phyloP scores from a whole-genome alignment of 2,888 invertebrate species.

The Pseudanteris insignis region DNA sequence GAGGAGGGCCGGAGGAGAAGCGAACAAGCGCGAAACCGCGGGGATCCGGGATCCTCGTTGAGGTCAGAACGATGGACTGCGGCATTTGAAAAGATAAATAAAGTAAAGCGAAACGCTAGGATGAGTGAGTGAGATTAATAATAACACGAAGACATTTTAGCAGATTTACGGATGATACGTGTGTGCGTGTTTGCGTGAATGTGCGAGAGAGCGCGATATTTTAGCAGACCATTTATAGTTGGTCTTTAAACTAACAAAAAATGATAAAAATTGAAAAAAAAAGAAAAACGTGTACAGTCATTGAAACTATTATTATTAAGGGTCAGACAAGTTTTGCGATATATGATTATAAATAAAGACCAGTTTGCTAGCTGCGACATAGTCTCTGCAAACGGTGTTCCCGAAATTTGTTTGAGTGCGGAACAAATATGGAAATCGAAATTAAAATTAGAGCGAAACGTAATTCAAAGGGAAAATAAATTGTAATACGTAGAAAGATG shows the following conservation, averaged over 20 bases:
- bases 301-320: slow-evolving; percentile 67
- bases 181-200: slow-evolving; percentile 45
- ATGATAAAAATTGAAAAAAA: slow-evolving; percentile 44
- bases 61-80: slow-evolving; percentile 26
- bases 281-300: slow-evolving; percentile 62
- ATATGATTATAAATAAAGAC: slow-evolving; percentile 36
- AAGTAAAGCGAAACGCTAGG: slow-evolving; percentile 4
- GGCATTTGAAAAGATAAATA: slow-evolving; percentile 14
- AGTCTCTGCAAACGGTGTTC: slow-evolving; percentile 55
- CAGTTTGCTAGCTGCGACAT: slow-evolving; percentile 48
- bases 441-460: slow-evolving; percentile 17
- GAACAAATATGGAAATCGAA: slow-evolving; percentile 13
- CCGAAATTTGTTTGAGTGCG: slow-evolving; percentile 54
- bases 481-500: slow-evolving; percentile 30
- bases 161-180: slow-evolving; percentile 37
- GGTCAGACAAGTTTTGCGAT: slow-evolving; percentile 58
- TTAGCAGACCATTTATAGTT: slow-evolving; percentile 64
- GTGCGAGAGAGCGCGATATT: slow-evolving; percentile 57
- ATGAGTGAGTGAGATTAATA: slow-evolving; percentile 17
- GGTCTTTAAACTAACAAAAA: slow-evolving; percentile 59
- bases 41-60: slow-evolving; percentile 11
- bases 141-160: slow-evolving; percentile 33
- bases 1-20: slow-evolving; percentile 31
- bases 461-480: slow-evolving; percentile 11
- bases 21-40: slow-evolving; percentile 16